phyloP scores from a whole-genome alignment of 2,797 vertebrate genomes.

The Limnodromus scolopaceus region DNA sequence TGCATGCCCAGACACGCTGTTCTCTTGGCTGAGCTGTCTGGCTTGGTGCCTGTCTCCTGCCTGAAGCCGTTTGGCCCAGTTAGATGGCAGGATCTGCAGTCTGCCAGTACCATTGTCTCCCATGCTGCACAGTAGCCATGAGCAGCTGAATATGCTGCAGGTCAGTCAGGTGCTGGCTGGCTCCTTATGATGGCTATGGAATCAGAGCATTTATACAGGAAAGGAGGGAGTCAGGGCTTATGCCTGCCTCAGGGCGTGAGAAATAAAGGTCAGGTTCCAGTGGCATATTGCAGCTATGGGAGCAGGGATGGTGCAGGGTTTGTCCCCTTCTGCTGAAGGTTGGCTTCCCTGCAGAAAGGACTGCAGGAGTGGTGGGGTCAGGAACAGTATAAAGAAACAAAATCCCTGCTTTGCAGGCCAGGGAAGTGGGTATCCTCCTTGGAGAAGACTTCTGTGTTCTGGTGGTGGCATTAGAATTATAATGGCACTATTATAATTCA shows the following conservation, averaged over 20 bases:
- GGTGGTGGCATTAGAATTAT: background rate
- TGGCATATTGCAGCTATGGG: accelerated
- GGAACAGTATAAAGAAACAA: background rate
- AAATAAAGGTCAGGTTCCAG: background rate
- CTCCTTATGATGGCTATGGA: background rate
- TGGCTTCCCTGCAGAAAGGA: background rate
- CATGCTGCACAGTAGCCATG: background rate
- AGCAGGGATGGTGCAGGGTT: background rate
- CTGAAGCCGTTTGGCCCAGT: background rate
- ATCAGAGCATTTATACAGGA: background rate
- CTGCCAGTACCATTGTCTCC: background rate
- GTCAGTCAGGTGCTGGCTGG: background rate
- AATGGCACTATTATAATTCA: background rate
- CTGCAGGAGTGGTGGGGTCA: background rate
- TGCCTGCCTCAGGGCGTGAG: background rate
- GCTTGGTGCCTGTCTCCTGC: background rate
- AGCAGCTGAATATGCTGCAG: background rate
- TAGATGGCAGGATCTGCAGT: background rate
- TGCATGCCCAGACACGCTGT: background rate
- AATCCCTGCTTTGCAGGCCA: background rate
- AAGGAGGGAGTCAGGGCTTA: background rate
- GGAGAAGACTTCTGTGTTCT: background rate
- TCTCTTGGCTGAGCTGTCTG: background rate
- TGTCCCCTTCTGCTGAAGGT: background rate
- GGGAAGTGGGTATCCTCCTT: background rate